Percentiles rank a stretch among this genome's conserved stretches.
These are phyloP conservation scores for Neodiprion virginianus DNA, from an alignment of 1,140 invertebrate species.

Conservation along the genomic window DNA sequence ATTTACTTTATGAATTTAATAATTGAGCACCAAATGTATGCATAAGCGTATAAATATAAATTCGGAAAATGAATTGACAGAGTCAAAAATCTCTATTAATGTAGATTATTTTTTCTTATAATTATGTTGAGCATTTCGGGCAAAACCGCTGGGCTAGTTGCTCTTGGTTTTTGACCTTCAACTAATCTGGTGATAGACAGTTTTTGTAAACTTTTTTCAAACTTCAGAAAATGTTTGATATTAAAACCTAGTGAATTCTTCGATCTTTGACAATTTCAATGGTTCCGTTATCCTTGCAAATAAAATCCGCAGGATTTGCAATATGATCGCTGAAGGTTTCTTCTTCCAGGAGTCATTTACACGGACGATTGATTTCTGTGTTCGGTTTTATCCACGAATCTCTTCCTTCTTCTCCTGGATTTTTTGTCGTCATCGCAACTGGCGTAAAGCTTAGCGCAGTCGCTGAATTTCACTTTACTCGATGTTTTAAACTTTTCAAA, in stretches of 20 bases:
- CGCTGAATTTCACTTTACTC: background rate
- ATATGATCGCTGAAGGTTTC: background rate
- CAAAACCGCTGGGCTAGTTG: background rate
- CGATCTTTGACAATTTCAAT: no score
- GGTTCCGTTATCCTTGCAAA: no score
- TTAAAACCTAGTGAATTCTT: no score
- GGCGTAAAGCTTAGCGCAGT: slow-evolving; percentile 6
- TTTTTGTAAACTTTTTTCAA: slow-evolving; percentile 15
- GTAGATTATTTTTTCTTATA: slow-evolving; percentile 4
- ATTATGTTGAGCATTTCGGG: slow-evolving; percentile 9
- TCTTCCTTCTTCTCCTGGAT: slow-evolving; percentile 7
- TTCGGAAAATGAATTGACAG: background rate
- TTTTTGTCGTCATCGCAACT: background rate
- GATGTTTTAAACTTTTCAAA: background rate
- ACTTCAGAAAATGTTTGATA: background rate
- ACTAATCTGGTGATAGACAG: background rate
- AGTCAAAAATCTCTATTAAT: slow-evolving; percentile 2
- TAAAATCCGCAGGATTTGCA: no score
- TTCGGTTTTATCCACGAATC: background rate
- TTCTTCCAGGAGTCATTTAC: background rate
- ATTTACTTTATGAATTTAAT: background rate
- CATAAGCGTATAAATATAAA: background rate
- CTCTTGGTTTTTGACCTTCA: background rate
- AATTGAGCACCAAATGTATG: background rate
- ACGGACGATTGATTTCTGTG: background rate